A percentile compares a stretch with the other conserved stretches of the same genome.
Conservation (phyloP, 1,140 invertebrate species). For the Nasonia giraulti region DNA sequence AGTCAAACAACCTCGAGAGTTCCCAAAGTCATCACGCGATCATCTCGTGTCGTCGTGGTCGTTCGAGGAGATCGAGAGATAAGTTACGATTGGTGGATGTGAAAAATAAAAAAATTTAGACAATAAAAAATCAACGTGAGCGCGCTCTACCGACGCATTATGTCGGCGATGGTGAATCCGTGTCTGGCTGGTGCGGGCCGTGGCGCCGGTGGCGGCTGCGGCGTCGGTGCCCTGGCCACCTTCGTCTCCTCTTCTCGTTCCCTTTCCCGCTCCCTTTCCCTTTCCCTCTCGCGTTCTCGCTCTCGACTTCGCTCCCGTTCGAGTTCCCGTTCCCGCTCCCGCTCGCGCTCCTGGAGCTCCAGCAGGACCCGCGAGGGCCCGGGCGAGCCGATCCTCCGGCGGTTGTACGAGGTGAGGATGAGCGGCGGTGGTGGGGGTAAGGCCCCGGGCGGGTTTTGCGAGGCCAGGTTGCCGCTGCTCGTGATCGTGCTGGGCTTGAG, state of each 20-base stretch:
- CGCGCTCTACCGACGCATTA: slow-evolving; percentile 71
- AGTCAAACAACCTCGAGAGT: background rate
- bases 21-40: too few species aligned
- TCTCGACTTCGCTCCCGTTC: slow-evolving; percentile 61
- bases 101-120: background rate
- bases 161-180: slow-evolving; percentile 73
- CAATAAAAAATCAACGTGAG: background rate
- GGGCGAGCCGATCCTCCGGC: slow-evolving; percentile 68
- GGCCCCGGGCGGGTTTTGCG: slow-evolving; percentile 71
- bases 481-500: slow-evolving; percentile 74
- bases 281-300: slow-evolving; percentile 51
- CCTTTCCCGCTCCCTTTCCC: slow-evolving; percentile 60
- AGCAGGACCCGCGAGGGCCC: slow-evolving; percentile 68
- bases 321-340: slow-evolving; percentile 64
- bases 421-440: slow-evolving; percentile 73
- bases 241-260: slow-evolving; percentile 65
- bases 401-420: slow-evolving; percentile 68
- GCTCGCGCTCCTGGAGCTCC: slow-evolving; percentile 69
- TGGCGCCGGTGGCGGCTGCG: slow-evolving; percentile 59
- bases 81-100: background rate
- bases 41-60: too few species aligned
- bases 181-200: slow-evolving; percentile 68
- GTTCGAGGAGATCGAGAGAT: too few species aligned
- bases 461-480: slow-evolving; percentile 59
- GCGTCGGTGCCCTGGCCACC: slow-evolving; percentile 62